phyloP scores from a whole-genome alignment of 2,888 invertebrate species.

The Notodromas monacha region DNA sequence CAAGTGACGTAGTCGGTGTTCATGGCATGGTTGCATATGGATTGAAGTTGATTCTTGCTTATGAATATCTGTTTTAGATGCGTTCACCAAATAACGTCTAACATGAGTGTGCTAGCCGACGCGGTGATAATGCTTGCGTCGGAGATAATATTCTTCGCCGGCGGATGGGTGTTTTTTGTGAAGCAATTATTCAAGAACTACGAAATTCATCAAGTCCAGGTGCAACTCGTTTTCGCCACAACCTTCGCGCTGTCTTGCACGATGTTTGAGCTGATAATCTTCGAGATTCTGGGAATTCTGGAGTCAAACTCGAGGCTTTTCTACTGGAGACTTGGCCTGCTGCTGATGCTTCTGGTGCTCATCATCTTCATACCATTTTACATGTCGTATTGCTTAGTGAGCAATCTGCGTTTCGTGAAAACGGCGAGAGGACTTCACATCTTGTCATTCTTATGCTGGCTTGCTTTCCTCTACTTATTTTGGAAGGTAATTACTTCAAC shows the following conservation, averaged over 20 bases:
- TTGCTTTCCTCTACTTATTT: slow-evolving; percentile 68
- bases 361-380: slow-evolving; percentile 87
- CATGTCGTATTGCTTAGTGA: slow-evolving; percentile 70
- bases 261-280: slow-evolving; percentile 96
- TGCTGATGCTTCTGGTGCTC: slow-evolving; percentile 62
- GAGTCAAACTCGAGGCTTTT: slow-evolving; percentile 66
- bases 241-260: slow-evolving; percentile 89
- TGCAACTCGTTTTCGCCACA: slow-evolving; percentile 75
- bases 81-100: no score
- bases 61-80: slow-evolving; percentile 6
- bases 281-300: slow-evolving; percentile 78
- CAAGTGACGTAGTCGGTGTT: background rate
- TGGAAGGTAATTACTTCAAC: no score
- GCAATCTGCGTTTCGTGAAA: slow-evolving; percentile 53
- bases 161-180: slow-evolving; percentile 93
- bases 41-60: slow-evolving; percentile 5
- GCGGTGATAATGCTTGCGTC: slow-evolving; percentile 12
- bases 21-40: background rate
- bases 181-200: slow-evolving; percentile 87
- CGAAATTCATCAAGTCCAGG: slow-evolving; percentile 73
- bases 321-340: slow-evolving; percentile 78
- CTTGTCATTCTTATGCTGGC: slow-evolving; percentile 52
- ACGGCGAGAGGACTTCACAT: no score
- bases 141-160: slow-evolving; percentile 68
- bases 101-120: background rate